phyloP scores from a whole-genome alignment of 2,888 invertebrate species.

The Leptodirus hochenwartii region DNA sequence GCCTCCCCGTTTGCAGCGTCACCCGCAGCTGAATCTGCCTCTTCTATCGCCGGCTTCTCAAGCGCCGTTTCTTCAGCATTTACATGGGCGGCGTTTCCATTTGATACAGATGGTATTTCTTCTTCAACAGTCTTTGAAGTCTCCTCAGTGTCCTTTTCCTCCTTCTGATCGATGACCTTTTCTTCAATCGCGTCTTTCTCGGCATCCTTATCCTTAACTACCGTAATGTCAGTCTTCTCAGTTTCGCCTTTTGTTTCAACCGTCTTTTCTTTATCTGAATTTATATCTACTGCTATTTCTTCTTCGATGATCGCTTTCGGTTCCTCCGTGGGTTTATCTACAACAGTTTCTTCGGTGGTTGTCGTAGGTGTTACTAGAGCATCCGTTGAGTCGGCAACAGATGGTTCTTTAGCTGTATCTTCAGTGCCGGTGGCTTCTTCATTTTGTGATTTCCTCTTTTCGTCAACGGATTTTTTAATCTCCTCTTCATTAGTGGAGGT shows the following conservation, averaged over 20 bases:
- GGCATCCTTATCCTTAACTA: not conserved
- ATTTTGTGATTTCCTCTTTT: not conserved
- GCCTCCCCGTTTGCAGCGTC: constrained; percentile 15
- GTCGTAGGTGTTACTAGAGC: too few relatives aligned
- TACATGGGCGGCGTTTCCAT: not conserved
- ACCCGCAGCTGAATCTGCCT: not conserved
- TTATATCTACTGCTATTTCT: constrained; percentile 18
- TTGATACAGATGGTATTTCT: not conserved
- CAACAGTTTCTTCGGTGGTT: too few relatives aligned
- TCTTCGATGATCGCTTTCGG: constrained; percentile 12
- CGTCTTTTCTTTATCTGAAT: constrained; percentile 12
- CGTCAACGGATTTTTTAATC: constrained; percentile 2
- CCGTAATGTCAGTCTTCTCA: not conserved
- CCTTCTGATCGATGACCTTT: constrained; percentile 1
- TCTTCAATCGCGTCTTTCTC: constrained; percentile 9
- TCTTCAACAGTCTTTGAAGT: not conserved
- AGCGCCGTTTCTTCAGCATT: constrained; percentile 2
- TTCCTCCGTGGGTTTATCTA: too few relatives aligned
- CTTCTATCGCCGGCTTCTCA: not conserved
- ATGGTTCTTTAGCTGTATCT: not conserved
- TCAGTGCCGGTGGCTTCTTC: not conserved
- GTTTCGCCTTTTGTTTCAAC: constrained; percentile 3
- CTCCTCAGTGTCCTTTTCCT: constrained; percentile 7
- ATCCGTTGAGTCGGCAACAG: not conserved
- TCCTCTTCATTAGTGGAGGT: not conserved